Conservation (phyloP, 2,888 invertebrate genomes). For the Lysandra coridon region DNA sequence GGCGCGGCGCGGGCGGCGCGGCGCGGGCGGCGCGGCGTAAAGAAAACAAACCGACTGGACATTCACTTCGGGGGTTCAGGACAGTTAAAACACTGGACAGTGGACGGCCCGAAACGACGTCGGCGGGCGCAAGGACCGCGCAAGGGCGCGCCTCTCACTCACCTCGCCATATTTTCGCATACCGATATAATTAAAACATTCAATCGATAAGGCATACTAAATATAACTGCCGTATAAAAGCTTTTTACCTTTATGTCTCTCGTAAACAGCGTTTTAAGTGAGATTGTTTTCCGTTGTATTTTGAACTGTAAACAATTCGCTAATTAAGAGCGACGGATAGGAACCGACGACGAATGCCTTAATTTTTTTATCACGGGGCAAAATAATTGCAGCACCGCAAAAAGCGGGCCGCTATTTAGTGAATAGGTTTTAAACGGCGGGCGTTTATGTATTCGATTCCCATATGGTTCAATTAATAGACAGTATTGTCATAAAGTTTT, state of each 20-base stretch:
- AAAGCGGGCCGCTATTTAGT: conserved; percentile 7
- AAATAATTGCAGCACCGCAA: neutral
- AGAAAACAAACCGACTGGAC: conserved; percentile 51
- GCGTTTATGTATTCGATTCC: conserved; percentile 22
- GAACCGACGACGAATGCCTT: neutral
- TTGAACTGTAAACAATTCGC: neutral
- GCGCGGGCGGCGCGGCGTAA: conserved; percentile 20
- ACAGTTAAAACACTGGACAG: conserved; percentile 45
- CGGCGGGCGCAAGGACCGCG: conserved; percentile 60
- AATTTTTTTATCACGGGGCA: neutral
- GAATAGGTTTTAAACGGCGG: conserved; percentile 12
- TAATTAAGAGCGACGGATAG: neutral
- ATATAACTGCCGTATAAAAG: conserved; percentile 31
- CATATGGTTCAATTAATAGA: conserved; percentile 33
- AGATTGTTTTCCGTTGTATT: neutral
- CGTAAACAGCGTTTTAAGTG: conserved; percentile 4
- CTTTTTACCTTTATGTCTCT: conserved; percentile 10
- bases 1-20: conserved; percentile 21
- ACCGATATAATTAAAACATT: conserved; percentile 58
- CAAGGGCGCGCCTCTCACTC: conserved; percentile 78
- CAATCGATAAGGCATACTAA: conserved; percentile 50
- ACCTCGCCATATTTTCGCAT: conserved; percentile 64
- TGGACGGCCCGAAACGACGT: conserved; percentile 58
- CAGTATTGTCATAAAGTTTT: conserved; percentile 41
- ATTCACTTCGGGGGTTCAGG: conserved; percentile 63